Base-by-base conservation (phyloP, 2,888 invertebrate species). In the Caradrina kadenii region DNA sequence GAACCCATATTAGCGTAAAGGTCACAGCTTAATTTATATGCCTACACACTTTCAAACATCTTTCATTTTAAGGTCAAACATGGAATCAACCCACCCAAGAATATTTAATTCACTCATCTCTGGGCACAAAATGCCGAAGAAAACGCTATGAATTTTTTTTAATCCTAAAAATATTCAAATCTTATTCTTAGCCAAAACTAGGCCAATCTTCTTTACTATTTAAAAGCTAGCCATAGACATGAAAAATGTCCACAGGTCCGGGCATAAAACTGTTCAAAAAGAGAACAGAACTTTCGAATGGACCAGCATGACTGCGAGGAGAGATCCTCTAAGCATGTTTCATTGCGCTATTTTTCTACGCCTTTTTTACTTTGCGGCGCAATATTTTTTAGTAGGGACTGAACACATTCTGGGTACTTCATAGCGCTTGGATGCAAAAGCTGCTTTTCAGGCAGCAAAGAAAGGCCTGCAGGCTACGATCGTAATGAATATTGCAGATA, bases 341-440 rank as follows among this genome's bases (percentile, higher is more conserved):
- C 76, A 82, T 79, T 82, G 70, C 80, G 59, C 81, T 82, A 60
- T 83, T 80, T 84, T 84, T 78, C 58, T 58, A 73, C 49, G 74
- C 49, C 81, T 80, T 82, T 86, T 86, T 80, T 81, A 81, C 75
- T 76, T 65, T 50, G 72, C 17, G 62, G 53, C 64, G 86, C 80
- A 80, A 87, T 85, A 86, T 87, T 86, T 84, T 87, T 87, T 81
- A 82, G 76, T 79, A 67, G 50, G 75, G 59, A 72, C 80, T 58
- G 79, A 70, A 73, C 79, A 83, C 72, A 73, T 86, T 84, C 80
- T 75, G 73, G 74, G 82, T 83, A 80, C 77, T 86, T 80, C 80
- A 80, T 72, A 80, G 76, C 63, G 79, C 82, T 82, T 85, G 77
- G 66, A 76, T 71, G 67, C 77, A 85, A 81, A 86, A 84, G 76